Evolutionary conservation across 2,113 vertebrate genomes (phyloP).

Genomic region (Xenopus laevis): DNA sequence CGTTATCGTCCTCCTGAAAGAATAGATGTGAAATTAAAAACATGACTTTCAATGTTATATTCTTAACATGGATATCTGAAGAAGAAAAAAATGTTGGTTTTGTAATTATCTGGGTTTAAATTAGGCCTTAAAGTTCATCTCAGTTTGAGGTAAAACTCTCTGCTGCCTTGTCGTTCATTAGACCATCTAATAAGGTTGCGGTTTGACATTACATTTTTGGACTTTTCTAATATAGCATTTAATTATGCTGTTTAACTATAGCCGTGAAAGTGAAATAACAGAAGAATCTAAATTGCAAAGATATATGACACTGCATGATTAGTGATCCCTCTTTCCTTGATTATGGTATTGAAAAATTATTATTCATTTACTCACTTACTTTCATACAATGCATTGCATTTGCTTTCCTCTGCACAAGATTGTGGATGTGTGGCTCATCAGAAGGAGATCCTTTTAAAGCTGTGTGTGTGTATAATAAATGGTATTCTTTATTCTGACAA

Average conservation of each 20-base stretch:
- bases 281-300: conserved; percentile 1
- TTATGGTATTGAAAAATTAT: not conserved
- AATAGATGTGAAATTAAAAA: too few species aligned
- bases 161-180: conserved; percentile 5
- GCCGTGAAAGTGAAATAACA: conserved; percentile 7
- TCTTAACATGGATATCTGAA: too few species aligned
- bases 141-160: conserved; percentile 8
- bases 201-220: conserved; percentile 21
- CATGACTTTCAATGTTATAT: too few species aligned
- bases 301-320: conserved; percentile 10
- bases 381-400: too few species aligned
- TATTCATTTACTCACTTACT: not conserved
- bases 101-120: not conserved
- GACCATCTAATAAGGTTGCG: conserved; percentile 11
- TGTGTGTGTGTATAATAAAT: too few species aligned
- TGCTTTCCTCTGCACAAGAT: too few species aligned
- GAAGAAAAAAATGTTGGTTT: not conserved
- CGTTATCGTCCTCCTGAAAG: too few species aligned
- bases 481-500: too few species aligned
- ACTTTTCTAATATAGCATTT: conserved; percentile 12
- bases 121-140: conserved; percentile 9
- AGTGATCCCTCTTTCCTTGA: not conserved
- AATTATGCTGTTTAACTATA: conserved; percentile 6
- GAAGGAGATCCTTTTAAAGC: too few species aligned
- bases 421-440: too few species aligned